These are phyloP conservation scores for Microcebus griseorufus DNA, from an alignment of 2,113 vertebrate genomes.

Conservation along the genomic window DNA sequence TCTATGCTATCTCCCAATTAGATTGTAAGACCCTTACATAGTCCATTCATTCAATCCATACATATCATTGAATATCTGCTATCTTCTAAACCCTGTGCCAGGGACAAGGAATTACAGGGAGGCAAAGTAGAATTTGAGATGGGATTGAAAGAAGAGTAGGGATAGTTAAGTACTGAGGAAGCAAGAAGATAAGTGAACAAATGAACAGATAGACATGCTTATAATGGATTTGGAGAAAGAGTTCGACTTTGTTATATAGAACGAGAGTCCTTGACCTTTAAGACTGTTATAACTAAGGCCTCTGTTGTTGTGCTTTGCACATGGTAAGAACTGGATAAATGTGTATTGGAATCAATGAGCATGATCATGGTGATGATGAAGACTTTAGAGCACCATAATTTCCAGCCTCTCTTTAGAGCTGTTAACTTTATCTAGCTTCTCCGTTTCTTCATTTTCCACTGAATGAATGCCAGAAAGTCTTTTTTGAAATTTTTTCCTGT, in stretches of 20 bases:
- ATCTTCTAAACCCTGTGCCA: not conserved
- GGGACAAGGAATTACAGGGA: not conserved
- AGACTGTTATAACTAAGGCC: not conserved
- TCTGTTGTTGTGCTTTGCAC: not conserved
- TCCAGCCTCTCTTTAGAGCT: conserved; percentile 59
- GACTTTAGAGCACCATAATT: conserved; percentile 49
- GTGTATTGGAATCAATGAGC: conserved; percentile 9
- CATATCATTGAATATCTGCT: not conserved
- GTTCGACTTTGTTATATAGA: not conserved
- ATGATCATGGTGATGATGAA: not conserved
- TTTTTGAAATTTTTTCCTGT: conserved; percentile 61
- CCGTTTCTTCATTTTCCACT: conserved; percentile 63
- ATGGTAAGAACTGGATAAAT: not conserved
- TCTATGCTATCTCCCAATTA: not conserved
- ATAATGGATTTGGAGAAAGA: not conserved
- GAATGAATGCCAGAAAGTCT: conserved; percentile 70
- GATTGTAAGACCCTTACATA: not conserved
- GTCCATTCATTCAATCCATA: not conserved
- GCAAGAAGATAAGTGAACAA: not conserved
- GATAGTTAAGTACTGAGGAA: not conserved
- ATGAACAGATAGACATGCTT: not conserved
- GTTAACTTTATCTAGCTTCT: conserved; percentile 74
- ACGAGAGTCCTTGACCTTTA: not conserved
- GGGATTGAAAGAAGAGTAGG: not conserved
- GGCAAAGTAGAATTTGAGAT: not conserved